phyloP scores from a whole-genome alignment of 2,797 vertebrate species.

The Tapera naevia region DNA sequence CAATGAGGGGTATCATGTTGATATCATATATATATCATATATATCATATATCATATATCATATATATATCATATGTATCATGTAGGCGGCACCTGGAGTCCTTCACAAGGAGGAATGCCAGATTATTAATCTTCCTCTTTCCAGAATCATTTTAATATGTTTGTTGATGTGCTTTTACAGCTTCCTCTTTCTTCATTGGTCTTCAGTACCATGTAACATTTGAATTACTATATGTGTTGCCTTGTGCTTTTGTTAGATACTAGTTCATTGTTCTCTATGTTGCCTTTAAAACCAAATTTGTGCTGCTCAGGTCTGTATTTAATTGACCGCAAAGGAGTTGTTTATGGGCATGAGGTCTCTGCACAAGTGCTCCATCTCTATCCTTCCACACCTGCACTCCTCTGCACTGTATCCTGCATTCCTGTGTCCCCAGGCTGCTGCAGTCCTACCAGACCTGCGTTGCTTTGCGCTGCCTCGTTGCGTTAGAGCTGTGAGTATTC shows the following conservation, averaged over 20 bases:
- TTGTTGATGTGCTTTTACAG: background rate
- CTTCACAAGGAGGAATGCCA: background rate
- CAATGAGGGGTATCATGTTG: fast-evolving
- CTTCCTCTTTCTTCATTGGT: background rate
- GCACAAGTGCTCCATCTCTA: fast-evolving
- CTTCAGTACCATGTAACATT: background rate
- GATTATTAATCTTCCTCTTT: background rate
- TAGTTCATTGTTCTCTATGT: background rate
- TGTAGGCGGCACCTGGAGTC: background rate
- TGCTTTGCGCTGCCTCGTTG: background rate
- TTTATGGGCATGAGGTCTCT: background rate
- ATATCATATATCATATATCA: too few relatives aligned
- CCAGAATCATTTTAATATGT: background rate
- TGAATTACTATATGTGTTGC: background rate
- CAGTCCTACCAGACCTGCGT: too few relatives aligned
- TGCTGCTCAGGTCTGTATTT: background rate
- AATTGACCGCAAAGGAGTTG: fast-evolving
- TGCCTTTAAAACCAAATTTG: background rate
- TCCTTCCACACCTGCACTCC: fast-evolving
- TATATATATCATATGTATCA: too few relatives aligned
- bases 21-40: too few relatives aligned
- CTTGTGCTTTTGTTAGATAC: background rate
- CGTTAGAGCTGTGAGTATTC: fast-evolving
- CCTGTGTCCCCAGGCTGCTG: background rate
- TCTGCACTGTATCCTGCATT: fast-evolving